These are phyloP conservation scores for Eidolon helvum DNA, from an alignment of 2,113 vertebrate genomes.

Conservation along the genomic window DNA sequence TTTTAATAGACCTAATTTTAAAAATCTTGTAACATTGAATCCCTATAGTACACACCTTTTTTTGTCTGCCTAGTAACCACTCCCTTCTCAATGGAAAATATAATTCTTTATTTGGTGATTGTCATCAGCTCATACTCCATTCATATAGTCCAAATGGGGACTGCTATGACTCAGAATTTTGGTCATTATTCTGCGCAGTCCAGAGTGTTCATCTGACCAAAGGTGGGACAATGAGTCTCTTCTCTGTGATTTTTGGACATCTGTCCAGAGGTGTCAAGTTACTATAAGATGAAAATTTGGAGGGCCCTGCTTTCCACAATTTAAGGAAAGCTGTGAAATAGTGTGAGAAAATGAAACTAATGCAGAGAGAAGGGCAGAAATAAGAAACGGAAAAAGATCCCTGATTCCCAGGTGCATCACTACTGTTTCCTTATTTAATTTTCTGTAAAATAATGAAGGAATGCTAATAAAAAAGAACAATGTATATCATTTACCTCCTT, in stretches of 20 bases:
- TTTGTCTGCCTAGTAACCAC: neutral
- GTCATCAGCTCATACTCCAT: neutral
- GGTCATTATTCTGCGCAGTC: neutral
- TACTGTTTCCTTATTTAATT: neutral
- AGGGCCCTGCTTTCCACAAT: neutral
- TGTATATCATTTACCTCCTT: neutral
- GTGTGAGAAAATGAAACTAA: neutral
- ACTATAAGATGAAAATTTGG: neutral
- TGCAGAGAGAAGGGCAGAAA: neutral
- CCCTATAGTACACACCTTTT: neutral
- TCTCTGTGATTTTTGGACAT: neutral
- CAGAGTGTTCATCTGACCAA: neutral
- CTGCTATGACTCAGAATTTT: neutral
- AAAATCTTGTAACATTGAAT: neutral
- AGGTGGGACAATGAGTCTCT: neutral
- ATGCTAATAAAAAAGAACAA: neutral
- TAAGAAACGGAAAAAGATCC: neutral
- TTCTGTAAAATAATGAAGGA: neutral
- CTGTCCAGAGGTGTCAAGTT: neutral
- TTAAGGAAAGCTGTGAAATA: neutral
- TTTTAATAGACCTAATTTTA: slow-evolving; percentile 39
- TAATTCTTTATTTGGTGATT: neutral
- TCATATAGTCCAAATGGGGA: neutral
- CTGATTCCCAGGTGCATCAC: neutral
- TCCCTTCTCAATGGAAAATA: neutral